These are phyloP conservation scores for Micrasema longulum DNA, from an alignment of 1,140 invertebrate species.

Conservation along the genomic window DNA sequence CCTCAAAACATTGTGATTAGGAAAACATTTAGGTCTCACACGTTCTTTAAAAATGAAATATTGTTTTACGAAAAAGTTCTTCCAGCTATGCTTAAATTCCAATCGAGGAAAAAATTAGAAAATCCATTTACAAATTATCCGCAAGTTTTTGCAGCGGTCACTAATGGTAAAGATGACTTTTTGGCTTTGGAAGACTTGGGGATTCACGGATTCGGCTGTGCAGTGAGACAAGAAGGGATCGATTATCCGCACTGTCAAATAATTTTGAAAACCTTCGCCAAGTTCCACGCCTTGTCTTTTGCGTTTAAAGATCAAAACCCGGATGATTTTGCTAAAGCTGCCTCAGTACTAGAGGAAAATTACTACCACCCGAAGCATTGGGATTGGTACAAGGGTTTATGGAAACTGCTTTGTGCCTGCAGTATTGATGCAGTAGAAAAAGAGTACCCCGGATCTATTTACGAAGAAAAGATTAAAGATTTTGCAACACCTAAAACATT, in stretches of 20 bases:
- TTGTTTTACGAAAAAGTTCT: conserved; percentile 70
- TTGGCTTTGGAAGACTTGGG: conserved; percentile 75
- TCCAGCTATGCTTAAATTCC: conserved; percentile 63
- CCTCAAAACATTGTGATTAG: conserved; percentile 69
- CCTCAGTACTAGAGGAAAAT: conserved; percentile 63
- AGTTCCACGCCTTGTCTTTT: conserved; percentile 77
- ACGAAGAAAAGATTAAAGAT: conserved; percentile 69
- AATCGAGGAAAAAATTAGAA: conserved; percentile 60
- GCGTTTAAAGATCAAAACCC: conserved; percentile 75
- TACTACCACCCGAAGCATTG: conserved; percentile 71
- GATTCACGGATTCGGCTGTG: conserved; percentile 65
- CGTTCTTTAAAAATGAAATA: conserved; percentile 74
- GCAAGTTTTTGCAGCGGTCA: conserved; percentile 67
- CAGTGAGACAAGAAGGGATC: conserved; percentile 67
- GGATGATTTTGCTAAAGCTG: conserved; percentile 68
- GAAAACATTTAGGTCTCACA: conserved; percentile 70
- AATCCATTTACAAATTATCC: conserved; percentile 69
- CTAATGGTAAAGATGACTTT: conserved; percentile 75
- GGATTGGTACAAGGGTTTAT: conserved; percentile 74
- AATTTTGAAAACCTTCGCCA: conserved; percentile 72
- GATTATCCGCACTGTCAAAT: conserved; percentile 66
- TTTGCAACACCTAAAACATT: conserved; percentile 66
- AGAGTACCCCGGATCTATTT: conserved; percentile 71
- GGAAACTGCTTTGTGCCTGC: conserved; percentile 67
- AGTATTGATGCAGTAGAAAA: conserved; percentile 73